Conservation (phyloP, 2,888 invertebrate species). For the Melipona beecheii region DNA sequence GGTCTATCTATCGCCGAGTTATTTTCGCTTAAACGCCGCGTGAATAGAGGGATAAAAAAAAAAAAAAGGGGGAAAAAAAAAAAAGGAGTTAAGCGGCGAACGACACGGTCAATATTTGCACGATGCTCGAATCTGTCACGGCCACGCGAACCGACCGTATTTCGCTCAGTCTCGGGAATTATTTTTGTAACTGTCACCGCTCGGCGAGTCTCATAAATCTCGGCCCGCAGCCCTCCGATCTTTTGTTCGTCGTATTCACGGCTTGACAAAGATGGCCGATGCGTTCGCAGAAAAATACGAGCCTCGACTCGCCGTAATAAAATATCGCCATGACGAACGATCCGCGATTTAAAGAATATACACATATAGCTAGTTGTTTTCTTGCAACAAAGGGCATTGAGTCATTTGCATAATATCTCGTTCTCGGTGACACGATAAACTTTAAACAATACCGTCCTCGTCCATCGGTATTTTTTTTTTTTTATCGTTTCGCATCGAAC, state of each 20-base stretch:
- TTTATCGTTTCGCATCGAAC: neutral
- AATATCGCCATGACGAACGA: conserved; percentile 14
- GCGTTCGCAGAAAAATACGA: conserved; percentile 9
- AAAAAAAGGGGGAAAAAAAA: neutral
- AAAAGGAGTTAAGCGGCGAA: neutral
- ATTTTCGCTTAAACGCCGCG: neutral
- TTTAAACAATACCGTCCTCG: neutral
- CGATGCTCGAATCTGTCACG: conserved; percentile 39
- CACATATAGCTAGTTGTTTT: neutral
- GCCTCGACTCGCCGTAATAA: conserved; percentile 8
- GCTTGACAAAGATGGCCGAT: conserved; percentile 9
- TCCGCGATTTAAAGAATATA: conserved; percentile 19
- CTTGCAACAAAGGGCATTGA: too few relatives aligned
- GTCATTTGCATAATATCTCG: conserved; percentile 19
- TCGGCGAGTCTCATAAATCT: conserved; percentile 45
- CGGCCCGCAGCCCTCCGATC: neutral
- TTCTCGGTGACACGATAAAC: neutral
- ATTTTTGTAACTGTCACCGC: conserved; percentile 52
- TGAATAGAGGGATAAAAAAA: neutral
- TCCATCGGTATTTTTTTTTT: neutral
- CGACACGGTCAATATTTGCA: conserved; percentile 37
- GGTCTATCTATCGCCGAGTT: neutral
- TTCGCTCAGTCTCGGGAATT: conserved; percentile 36
- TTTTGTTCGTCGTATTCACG: conserved; percentile 33
- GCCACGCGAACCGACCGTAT: conserved; percentile 30